Conservation (phyloP, 2,797 vertebrate species). For the Lagorchestes hirsutus region DNA sequence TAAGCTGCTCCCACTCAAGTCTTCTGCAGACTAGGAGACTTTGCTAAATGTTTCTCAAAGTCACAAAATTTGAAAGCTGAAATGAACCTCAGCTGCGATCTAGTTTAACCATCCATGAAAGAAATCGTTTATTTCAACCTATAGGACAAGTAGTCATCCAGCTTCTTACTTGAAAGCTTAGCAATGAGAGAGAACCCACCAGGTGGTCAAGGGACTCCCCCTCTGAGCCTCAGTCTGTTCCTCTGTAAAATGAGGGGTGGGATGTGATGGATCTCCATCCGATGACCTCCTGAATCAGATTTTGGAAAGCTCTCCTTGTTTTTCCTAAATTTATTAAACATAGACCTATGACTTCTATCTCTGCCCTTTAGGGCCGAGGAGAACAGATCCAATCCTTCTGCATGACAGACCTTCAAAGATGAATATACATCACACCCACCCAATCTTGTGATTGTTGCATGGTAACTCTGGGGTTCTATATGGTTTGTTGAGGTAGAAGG, state of each 20-base stretch:
- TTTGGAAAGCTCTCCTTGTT: background rate
- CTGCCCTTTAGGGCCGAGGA: background rate
- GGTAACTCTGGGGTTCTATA: background rate
- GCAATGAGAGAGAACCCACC: background rate
- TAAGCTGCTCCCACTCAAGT: background rate
- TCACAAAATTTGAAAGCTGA: background rate
- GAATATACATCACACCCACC: background rate
- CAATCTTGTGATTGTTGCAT: background rate
- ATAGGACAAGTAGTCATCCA: accelerated
- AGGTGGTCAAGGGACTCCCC: background rate
- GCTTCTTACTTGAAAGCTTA: background rate
- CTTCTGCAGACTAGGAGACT: background rate
- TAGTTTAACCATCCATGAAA: background rate
- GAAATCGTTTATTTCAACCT: background rate
- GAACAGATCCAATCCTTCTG: background rate
- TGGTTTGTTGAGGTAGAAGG: background rate
- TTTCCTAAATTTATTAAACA: background rate
- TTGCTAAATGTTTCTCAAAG: background rate
- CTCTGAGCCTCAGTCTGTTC: no score
- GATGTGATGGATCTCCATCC: background rate
- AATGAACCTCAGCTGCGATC: background rate
- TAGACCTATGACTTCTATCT: background rate
- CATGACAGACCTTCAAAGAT: background rate
- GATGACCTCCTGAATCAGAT: background rate
- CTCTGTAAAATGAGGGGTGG: background rate